Evolutionary conservation across 37 sponge, comb jelly and placozoan species (phyloP).

Genomic region (Aplysina aerophoba): DNA sequence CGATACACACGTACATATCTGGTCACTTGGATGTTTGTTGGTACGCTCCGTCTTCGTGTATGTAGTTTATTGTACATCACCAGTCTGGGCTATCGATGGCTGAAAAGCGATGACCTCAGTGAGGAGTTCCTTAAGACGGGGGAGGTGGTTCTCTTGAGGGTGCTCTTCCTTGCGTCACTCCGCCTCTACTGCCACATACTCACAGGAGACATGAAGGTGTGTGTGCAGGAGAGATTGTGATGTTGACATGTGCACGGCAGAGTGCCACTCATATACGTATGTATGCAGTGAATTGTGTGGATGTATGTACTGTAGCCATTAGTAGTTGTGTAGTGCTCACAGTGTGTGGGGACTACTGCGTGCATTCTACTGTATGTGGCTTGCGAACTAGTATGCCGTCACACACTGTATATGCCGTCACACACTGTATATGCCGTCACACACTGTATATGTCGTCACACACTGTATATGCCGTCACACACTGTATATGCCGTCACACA

Average conservation of each 20-base stretch:
- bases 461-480: too few relatives aligned
- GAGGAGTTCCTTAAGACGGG: slow-evolving; percentile 48
- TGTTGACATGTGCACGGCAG: neutral
- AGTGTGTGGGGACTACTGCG: too few relatives aligned
- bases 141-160: slow-evolving; percentile 64
- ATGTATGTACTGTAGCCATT: neutral
- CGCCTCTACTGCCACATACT: slow-evolving; percentile 50
- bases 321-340: too few relatives aligned
- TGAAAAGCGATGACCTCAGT: slow-evolving; percentile 62
- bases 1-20: neutral
- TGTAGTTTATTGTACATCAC: slow-evolving; percentile 67
- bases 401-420: too few relatives aligned
- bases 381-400: too few relatives aligned
- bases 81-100: slow-evolving; percentile 73
- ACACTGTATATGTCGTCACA: too few relatives aligned
- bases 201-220: slow-evolving; percentile 5
- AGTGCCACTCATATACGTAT: neutral
- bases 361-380: too few relatives aligned
- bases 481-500: too few relatives aligned
- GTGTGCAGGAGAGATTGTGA: slow-evolving; percentile 7
- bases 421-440: too few relatives aligned
- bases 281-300: neutral
- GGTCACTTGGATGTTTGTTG: neutral
- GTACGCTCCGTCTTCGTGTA: too few relatives aligned
- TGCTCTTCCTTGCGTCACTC: slow-evolving; percentile 54